A percentile compares a stretch with the other conserved stretches of the same genome.
phyloP scores from a whole-genome alignment of 2,888 invertebrate genomes.

The Drosophila seclusa region DNA sequence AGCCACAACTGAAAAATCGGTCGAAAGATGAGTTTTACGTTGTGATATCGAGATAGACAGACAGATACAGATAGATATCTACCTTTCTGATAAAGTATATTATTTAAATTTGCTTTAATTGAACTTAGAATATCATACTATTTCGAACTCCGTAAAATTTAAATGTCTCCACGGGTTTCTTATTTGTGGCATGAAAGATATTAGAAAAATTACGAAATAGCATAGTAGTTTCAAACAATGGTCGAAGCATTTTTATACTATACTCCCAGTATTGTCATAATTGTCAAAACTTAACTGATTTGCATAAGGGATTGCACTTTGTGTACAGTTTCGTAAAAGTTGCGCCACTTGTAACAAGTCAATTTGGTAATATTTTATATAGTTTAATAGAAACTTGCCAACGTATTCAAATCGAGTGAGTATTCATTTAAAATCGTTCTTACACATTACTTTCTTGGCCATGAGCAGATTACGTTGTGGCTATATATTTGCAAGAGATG shows the following conservation, averaged over 20 bases:
- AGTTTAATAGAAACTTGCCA: not conserved
- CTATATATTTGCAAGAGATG: not conserved
- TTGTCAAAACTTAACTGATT: not conserved
- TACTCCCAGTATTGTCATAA: not conserved
- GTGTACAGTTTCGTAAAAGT: not conserved
- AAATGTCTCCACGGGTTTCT: not conserved
- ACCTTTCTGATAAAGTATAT: not conserved
- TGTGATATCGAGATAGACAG: not conserved
- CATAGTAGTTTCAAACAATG: not conserved
- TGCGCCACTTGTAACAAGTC: not conserved
- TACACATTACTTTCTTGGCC: not conserved
- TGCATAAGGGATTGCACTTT: no score
- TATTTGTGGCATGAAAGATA: not conserved
- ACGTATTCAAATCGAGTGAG: not conserved
- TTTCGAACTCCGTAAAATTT: not conserved
- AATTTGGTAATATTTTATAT: not conserved
- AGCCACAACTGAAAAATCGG: not conserved
- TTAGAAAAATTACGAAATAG: not conserved
- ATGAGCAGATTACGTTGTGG: not conserved
- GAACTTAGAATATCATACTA: not conserved
- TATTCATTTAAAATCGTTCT: not conserved
- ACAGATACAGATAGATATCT: not conserved
- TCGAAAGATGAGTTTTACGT: not conserved
- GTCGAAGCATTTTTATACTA: not conserved
- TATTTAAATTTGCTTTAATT: not conserved